A percentile compares a stretch with the other conserved stretches of the same genome.
Conservation (phyloP, 2,888 invertebrate genomes). For the Diplolepis rosae region DNA sequence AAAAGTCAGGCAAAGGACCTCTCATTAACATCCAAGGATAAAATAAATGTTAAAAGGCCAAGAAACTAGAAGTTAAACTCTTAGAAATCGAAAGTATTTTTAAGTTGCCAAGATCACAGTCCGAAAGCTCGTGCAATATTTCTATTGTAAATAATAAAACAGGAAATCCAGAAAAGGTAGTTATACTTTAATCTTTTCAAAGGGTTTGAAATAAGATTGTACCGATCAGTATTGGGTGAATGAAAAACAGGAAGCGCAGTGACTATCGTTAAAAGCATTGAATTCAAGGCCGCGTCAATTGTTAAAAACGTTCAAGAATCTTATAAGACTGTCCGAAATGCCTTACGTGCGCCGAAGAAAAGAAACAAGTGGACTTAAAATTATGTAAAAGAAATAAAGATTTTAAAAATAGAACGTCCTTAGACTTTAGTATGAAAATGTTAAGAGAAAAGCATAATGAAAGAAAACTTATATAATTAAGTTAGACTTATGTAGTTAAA, state of each 20-base stretch:
- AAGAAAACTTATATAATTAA: neutral
- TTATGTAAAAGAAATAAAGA: neutral
- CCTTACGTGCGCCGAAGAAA: conserved; percentile 53
- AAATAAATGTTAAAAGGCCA: neutral
- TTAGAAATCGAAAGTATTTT: neutral
- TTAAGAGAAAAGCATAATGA: neutral
- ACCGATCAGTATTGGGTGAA: conserved; percentile 13
- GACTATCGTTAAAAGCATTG: neutral
- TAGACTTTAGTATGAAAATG: neutral
- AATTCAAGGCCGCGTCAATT: neutral
- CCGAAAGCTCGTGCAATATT: neutral
- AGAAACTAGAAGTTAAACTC: neutral
- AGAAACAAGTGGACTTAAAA: conserved; percentile 17
- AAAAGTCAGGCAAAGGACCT: conserved; percentile 66
- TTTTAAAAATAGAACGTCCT: neutral
- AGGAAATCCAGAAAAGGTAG: conserved; percentile 4
- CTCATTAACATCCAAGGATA: conserved; percentile 50
- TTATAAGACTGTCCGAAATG: conserved; percentile 67
- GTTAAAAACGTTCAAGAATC: conserved; percentile 39
- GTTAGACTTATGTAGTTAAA: neutral
- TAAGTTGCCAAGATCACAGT: conserved; percentile 9
- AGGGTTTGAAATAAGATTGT: neutral
- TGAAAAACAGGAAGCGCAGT: neutral
- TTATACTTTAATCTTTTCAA: neutral
- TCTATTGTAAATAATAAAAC: conserved; percentile 25